phyloP scores from a whole-genome alignment of 2,888 invertebrate species.

The Odontocolon sp. region DNA sequence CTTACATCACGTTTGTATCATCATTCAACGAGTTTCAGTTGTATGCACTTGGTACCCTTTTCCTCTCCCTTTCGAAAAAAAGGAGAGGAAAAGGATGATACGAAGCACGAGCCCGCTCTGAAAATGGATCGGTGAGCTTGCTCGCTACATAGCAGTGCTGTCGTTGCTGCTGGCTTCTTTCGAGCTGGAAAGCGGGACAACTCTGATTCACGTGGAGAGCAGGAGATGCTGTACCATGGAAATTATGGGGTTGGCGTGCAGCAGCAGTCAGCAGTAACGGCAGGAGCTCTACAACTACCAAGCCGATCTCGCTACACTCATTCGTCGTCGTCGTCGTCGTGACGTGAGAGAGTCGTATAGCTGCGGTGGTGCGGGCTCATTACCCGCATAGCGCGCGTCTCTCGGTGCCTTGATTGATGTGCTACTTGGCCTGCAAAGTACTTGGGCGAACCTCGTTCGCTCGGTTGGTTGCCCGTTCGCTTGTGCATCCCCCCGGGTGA shows the following conservation, averaged over 20 bases:
- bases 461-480: slow-evolving; percentile 31
- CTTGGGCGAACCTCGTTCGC: slow-evolving; percentile 55
- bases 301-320: slow-evolving; percentile 44
- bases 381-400: slow-evolving; percentile 56
- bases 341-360: slow-evolving; percentile 49
- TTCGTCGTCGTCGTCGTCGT: slow-evolving; percentile 43
- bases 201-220: slow-evolving; percentile 36
- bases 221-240: slow-evolving; percentile 37
- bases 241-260: slow-evolving; percentile 58
- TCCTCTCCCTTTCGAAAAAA: background rate
- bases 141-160: background rate
- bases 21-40: slow-evolving; percentile 29
- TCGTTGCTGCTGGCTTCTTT: slow-evolving; percentile 1
- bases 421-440: slow-evolving; percentile 59
- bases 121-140: slow-evolving; percentile 17
- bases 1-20: slow-evolving; percentile 30
- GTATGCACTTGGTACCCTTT: slow-evolving; percentile 15
- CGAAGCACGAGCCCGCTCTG: background rate
- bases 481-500: slow-evolving; percentile 23
- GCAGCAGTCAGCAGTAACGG: slow-evolving; percentile 19
- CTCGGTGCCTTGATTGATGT: slow-evolving; percentile 58
- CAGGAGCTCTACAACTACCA: slow-evolving; percentile 27
- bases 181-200: slow-evolving; percentile 35
- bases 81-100: background rate
- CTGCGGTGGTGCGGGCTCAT: slow-evolving; percentile 53